A percentile compares a stretch with the other conserved stretches of the same genome.
Conservation (phyloP, 1,140 invertebrate genomes). For the Colletes latitarsis region DNA sequence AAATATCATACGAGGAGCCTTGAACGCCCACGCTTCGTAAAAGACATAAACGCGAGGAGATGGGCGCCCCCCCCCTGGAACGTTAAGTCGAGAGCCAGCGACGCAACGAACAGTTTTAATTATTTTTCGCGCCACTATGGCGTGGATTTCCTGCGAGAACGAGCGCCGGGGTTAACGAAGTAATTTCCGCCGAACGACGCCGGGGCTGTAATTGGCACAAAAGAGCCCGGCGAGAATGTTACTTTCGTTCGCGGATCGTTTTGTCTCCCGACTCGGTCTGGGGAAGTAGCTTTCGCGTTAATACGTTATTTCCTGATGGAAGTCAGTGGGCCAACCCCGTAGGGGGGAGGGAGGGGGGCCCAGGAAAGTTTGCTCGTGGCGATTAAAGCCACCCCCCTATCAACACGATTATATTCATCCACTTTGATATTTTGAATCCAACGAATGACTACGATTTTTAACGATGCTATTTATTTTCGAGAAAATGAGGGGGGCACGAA, state of each 20-base stretch:
- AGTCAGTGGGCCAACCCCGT: conserved; percentile 34
- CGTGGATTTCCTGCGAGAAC: conserved; percentile 29
- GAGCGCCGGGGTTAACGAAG: conserved; percentile 60
- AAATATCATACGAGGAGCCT: no score
- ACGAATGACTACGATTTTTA: no score
- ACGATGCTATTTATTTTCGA: no score
- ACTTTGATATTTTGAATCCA: no score
- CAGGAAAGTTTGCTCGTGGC: no score
- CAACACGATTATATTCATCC: no score
- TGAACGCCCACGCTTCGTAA: no score
- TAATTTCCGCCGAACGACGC: conserved; percentile 55
- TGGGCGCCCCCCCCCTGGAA: no score
- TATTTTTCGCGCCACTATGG: conserved; percentile 45
- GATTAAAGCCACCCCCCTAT: no score
- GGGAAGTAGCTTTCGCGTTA: conserved; percentile 39
- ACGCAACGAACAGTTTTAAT: conserved; percentile 50
- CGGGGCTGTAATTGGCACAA: conserved; percentile 58
- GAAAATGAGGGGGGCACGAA: no score
- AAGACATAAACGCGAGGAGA: not conserved
- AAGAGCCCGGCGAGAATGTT: conserved; percentile 52
- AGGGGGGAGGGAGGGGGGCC: not conserved
- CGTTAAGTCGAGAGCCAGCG: not conserved
- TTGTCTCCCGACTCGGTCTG: conserved; percentile 2
- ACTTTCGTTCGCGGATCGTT: conserved; percentile 37
- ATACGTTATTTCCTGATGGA: conserved; percentile 52